Evolutionary conservation across 2,797 vertebrate species (phyloP).

Genomic region (Rhabdophis nuchalis): DNA sequence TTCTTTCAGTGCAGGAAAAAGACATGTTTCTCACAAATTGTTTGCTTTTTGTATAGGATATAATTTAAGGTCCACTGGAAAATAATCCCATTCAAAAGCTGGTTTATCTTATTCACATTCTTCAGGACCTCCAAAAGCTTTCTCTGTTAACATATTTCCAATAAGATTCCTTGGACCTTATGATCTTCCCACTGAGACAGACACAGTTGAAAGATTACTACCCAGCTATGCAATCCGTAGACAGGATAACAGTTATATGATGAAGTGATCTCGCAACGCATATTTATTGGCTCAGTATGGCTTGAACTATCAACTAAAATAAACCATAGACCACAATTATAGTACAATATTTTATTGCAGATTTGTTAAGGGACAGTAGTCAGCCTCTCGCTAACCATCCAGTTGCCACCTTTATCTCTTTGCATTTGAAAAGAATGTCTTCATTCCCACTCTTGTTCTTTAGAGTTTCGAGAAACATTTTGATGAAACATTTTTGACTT

Average conservation of each 20-base stretch:
- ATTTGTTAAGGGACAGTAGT: slow-evolving; percentile 30
- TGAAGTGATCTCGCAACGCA: slow-evolving; percentile 56
- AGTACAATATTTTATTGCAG: slow-evolving; percentile 51
- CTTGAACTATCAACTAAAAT: slow-evolving; percentile 62
- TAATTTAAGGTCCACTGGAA: background rate
- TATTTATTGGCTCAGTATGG: slow-evolving; percentile 57
- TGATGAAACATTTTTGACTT: background rate
- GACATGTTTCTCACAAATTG: background rate
- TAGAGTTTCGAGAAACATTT: background rate
- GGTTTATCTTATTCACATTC: background rate
- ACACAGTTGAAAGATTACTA: slow-evolving; percentile 57
- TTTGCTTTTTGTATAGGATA: background rate
- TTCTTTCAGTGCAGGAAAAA: background rate
- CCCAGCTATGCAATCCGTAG: slow-evolving; percentile 51
- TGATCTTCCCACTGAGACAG: slow-evolving; percentile 53
- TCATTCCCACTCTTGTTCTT: background rate
- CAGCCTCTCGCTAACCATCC: slow-evolving; percentile 21
- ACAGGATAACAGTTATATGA: slow-evolving; percentile 45
- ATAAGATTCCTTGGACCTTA: slow-evolving; percentile 45
- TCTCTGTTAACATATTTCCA: slow-evolving; percentile 34
- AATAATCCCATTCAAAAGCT: slow-evolving; percentile 1
- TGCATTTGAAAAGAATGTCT: background rate
- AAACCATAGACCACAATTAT: slow-evolving; percentile 55
- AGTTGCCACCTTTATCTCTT: slow-evolving; percentile 19
- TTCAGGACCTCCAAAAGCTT: background rate